These are phyloP conservation scores for Drosophila pandora DNA, from an alignment of 1,140 invertebrate genomes.

Conservation along the genomic window DNA sequence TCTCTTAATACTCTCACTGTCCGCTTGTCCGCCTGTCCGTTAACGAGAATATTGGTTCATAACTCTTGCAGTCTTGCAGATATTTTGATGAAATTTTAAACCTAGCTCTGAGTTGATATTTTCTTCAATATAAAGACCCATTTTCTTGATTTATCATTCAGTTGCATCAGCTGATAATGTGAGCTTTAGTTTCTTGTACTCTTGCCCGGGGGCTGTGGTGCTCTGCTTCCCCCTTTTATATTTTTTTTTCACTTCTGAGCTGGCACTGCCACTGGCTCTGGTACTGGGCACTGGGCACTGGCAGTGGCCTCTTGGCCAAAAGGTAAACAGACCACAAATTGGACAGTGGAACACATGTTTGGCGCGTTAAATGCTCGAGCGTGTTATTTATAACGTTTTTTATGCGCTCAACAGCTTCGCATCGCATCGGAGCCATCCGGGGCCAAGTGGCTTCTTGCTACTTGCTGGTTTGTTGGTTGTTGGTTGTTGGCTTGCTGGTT, in stretches of 20 bases:
- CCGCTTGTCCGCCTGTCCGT: background rate
- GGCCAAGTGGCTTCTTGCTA: slow-evolving; percentile 1
- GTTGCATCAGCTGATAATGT: slow-evolving; percentile 23
- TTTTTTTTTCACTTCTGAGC: background rate
- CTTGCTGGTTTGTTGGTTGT: background rate
- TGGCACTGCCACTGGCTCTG: background rate
- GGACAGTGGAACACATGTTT: slow-evolving; percentile 82
- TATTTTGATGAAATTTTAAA: too few species aligned
- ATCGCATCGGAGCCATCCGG: slow-evolving; percentile 8
- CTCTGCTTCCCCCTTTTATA: slow-evolving; percentile 1
- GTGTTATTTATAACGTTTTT: slow-evolving; percentile 82
- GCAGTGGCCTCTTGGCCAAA: slow-evolving; percentile 49
- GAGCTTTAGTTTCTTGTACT: slow-evolving; percentile 16
- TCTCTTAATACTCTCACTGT: background rate
- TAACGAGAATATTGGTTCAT: background rate
- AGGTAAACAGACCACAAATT: slow-evolving; percentile 81
- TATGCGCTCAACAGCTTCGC: slow-evolving; percentile 63
- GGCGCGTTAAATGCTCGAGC: slow-evolving; percentile 81
- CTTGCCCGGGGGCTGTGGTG: slow-evolving; percentile 19
- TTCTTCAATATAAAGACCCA: too few species aligned
- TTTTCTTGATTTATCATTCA: slow-evolving; percentile 20
- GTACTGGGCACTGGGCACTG: background rate
- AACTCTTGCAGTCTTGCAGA: background rate
- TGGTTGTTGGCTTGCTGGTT: background rate
- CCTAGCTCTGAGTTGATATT: too few species aligned